Percentiles rank a stretch among this genome's conserved stretches.
These are phyloP conservation scores for Tachyglossus aculeatus DNA, from an alignment of 2,797 vertebrate genomes.

Conservation along the genomic window DNA sequence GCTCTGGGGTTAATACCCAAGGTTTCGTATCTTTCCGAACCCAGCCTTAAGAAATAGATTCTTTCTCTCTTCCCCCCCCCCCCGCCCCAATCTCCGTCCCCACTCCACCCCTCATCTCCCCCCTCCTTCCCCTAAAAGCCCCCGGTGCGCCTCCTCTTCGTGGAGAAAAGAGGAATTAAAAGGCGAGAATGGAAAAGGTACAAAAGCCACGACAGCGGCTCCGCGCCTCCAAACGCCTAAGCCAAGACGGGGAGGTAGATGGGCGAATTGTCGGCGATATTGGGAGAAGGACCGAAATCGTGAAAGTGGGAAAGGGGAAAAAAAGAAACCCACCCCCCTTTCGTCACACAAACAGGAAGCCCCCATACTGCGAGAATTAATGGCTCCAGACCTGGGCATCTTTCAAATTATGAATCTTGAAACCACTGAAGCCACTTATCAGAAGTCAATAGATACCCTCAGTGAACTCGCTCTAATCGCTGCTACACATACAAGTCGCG, in stretches of 20 bases:
- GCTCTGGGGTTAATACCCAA: constrained; percentile 8
- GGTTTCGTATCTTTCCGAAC: neutral
- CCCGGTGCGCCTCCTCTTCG: too few species aligned
- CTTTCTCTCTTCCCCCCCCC: constrained; percentile 3
- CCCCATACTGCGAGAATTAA: constrained; percentile 84
- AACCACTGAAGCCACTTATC: constrained; percentile 85
- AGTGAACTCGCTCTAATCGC: constrained; percentile 83
- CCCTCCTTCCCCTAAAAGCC: too few species aligned
- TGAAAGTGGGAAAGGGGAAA: constrained; percentile 7
- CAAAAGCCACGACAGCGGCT: neutral
- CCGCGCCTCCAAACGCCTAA: too few species aligned
- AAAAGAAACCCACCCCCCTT: constrained; percentile 64
- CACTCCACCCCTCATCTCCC: too few species aligned
- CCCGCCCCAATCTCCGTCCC: neutral
- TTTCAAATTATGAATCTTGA: constrained; percentile 84
- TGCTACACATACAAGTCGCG: constrained; percentile 81
- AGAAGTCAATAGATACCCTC: constrained; percentile 84
- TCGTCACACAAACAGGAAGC: constrained; percentile 76
- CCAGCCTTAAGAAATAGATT: constrained; percentile 25
- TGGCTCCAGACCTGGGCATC: constrained; percentile 82
- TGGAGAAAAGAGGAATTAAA: neutral
- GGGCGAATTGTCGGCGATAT: too few species aligned
- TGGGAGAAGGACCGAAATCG: too few species aligned
- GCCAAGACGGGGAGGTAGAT: too few species aligned
- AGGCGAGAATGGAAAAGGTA: neutral